These are phyloP conservation scores for Peromyscus attwateri DNA, from an alignment of 2,797 vertebrate genomes.

Conservation along the genomic window DNA sequence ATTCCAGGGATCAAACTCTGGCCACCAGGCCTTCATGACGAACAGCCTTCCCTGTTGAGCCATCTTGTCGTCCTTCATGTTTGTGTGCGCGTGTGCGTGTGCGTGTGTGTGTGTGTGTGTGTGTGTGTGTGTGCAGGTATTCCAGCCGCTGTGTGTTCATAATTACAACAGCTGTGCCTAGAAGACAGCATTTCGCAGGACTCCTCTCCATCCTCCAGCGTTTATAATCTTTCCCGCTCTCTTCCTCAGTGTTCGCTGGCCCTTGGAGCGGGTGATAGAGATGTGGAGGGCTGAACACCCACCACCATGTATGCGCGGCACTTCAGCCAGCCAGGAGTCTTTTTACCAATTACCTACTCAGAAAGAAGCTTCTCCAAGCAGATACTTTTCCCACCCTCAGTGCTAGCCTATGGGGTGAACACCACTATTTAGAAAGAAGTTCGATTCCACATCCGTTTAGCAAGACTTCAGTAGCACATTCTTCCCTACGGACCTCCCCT, in stretches of 20 bases:
- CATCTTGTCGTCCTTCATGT: not conserved
- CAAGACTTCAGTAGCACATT: not conserved
- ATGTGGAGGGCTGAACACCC: not conserved
- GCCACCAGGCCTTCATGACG: not conserved
- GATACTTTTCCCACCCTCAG: not conserved
- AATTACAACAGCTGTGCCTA: no score
- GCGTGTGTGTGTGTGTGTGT: no score
- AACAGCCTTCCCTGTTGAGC: not conserved
- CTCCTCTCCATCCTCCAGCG: not conserved
- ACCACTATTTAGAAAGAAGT: not conserved
- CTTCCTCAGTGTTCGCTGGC: not conserved
- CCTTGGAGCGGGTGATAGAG: not conserved
- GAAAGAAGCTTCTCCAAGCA: not conserved
- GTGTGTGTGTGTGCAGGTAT: no score
- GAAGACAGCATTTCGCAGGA: no score
- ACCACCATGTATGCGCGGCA: no score
- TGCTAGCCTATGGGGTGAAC: no score
- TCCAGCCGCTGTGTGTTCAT: no score
- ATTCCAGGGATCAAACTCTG: no score
- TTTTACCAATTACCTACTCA: not conserved
- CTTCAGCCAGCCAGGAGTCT: not conserved
- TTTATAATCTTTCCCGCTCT: not conserved
- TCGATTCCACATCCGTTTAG: not conserved
- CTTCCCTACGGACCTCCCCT: not conserved
- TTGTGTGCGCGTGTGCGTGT: not conserved